Base-by-base conservation (phyloP, 2,113 vertebrate genomes). In the Phyllostomus hastatus region DNA sequence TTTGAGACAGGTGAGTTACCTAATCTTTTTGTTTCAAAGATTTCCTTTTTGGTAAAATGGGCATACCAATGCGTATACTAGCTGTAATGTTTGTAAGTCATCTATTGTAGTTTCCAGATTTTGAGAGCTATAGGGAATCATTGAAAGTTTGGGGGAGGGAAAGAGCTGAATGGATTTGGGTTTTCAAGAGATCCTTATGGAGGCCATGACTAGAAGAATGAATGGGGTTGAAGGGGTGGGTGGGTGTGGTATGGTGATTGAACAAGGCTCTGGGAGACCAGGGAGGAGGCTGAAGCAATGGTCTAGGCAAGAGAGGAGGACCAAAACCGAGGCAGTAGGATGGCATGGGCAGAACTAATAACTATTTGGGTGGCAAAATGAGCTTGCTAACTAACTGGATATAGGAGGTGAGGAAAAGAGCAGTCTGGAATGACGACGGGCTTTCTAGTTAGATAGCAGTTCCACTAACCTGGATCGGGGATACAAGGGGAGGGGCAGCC, bases 1-100 rank as follows among this genome's bases (percentile, higher is more conserved):
- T 70, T 82, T 83, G 83, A 82, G 38, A n/a, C 43, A 57, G 67
- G 41, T 14, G 82, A 78, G 35, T 61, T 89, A 64, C 28, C 33
- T 41, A 15, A 48, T 66, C 46, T 76, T 94, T 81, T 59, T 57
- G 19, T 85, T 64, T 31, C 28, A 17, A 17, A 61, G 19, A 31
- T 84, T 90, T 64, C 20, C 81, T 24, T 0, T 50, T 64, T 88
- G 70, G 67, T 72, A 64, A 88, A 76, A 81, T 57, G 73, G 38
- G 14, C 28, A 59, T 7, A 81, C 7, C 3, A 57, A 84, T 26
- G 10, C 38, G 3, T 88, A 35, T 33, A 28, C 3, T 10, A 48
- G 33, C 88, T 38, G 43, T n/a, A 16, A 43, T 59, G 28, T 72
- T 10, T 91, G 22, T 48, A 64, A 76, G 38, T 57, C 38, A 43